phyloP scores from a whole-genome alignment of 1,140 invertebrate species.

The Eurytemora carolleeae region DNA sequence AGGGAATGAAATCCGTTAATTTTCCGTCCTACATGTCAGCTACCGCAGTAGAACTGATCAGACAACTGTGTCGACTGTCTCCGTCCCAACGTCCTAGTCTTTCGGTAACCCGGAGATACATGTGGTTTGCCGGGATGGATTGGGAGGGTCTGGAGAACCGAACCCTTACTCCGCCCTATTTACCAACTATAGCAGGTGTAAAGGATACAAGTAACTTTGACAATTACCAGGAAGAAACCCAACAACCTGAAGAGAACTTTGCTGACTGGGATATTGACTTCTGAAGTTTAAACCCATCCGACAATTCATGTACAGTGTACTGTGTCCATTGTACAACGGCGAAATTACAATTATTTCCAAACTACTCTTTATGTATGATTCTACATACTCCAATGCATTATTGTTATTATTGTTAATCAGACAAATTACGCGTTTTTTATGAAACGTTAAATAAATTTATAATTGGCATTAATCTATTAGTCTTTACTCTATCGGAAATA shows the following conservation, averaged over 20 bases:
- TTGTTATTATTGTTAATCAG: too few relatives aligned
- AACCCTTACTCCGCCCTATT: neutral
- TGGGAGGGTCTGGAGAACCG: neutral
- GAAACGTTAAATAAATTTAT: too few relatives aligned
- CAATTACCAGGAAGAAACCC: neutral
- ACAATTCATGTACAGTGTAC: too few relatives aligned
- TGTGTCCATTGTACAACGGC: too few relatives aligned
- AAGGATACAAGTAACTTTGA: neutral
- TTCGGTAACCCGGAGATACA: neutral
- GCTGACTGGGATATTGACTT: constrained; percentile 15
- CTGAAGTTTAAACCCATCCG: too few relatives aligned
- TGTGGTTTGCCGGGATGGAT: neutral
- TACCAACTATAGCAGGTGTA: neutral
- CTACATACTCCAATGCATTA: too few relatives aligned
- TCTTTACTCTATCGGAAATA: too few relatives aligned
- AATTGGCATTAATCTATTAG: too few relatives aligned
- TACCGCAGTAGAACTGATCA: neutral
- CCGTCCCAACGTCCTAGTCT: neutral
- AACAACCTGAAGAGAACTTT: neutral
- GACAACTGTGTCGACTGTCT: neutral
- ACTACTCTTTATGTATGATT: too few relatives aligned
- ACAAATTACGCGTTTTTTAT: too few relatives aligned
- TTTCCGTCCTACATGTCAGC: neutral
- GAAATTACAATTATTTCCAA: too few relatives aligned
- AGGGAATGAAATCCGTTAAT: neutral